Base-by-base conservation (phyloP, 2,888 invertebrate genomes). In the Synergus itoensis region DNA sequence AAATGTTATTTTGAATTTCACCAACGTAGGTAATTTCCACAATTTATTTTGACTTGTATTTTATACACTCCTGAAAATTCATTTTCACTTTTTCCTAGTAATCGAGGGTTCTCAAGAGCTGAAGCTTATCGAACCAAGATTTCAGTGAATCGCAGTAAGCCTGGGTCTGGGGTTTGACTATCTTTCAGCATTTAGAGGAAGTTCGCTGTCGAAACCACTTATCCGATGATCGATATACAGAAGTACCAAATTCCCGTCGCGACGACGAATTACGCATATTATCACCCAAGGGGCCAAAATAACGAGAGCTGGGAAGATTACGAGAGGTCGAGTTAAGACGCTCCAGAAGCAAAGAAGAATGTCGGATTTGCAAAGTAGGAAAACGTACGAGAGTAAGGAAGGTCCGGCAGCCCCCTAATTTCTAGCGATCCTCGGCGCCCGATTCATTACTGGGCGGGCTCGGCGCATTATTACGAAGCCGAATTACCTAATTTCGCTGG, bases 401-500 rank as follows among this genome's bases (percentile, higher is more conserved):
- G 86, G 88, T 87, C 88, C 88, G 86, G 88, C 84, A 84, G 87
- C 86, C 84, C 88, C 88, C 90, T 89, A 89, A 90, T 90, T 90
- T 90, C 88, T 79, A 81, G 81, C 82, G 81, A 79, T 77, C 76
- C 86, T 86, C 85, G 87, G 87, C 87, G 86, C 89, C 88, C 91
- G 90, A 90, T 91, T 91, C 91, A 91, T 91, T 91, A 90, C 90
- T 87, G 84, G 86, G 85, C 86, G 88, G 86, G 86, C 86, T 87
- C 83, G 83, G 89, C 89, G 90, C 89, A 90, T 91, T 91, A 91
- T 91, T 91, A 90, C 89, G 91, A 90, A 88, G 89, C 90, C 88
- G 91, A 91, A 91, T 91, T 91, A 90, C 91, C 91, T 91, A 91
- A 91, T 91, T 91, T 90, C 88, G 90, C 89, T 89, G 89, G 89